Evolutionary conservation across 2,888 invertebrate species (phyloP).

Genomic region (Drosophila longiperda): DNA sequence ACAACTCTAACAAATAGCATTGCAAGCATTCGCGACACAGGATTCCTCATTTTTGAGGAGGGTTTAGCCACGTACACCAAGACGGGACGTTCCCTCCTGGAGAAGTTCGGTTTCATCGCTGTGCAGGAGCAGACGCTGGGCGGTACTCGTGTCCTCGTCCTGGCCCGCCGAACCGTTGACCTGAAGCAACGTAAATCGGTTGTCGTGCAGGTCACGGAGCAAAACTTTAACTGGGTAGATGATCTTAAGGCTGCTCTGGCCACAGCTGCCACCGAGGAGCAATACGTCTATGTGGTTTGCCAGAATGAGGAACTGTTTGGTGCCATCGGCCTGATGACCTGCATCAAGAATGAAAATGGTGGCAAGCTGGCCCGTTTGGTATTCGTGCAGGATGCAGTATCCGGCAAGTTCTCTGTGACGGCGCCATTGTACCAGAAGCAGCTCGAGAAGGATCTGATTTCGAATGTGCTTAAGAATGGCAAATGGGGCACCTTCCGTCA

Average conservation of each 20-base stretch:
- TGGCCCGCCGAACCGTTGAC: slow-evolving; percentile 86
- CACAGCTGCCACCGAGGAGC: slow-evolving; percentile 86
- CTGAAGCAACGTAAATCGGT: slow-evolving; percentile 83
- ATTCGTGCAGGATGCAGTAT: slow-evolving; percentile 89
- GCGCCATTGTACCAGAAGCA: slow-evolving; percentile 88
- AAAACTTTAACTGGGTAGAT: slow-evolving; percentile 92
- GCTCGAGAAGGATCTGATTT: slow-evolving; percentile 91
- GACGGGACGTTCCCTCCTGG: slow-evolving; percentile 83
- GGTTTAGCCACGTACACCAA: slow-evolving; percentile 85
- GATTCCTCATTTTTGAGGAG: slow-evolving; percentile 91
- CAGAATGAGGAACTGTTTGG: slow-evolving; percentile 90
- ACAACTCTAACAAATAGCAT: slow-evolving; percentile 87
- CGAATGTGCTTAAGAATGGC: slow-evolving; percentile 93
- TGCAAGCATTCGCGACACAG: slow-evolving; percentile 88
- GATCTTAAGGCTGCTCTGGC: slow-evolving; percentile 90
- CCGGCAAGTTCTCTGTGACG: slow-evolving; percentile 87
- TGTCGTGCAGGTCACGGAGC: slow-evolving; percentile 89
- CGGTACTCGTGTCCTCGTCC: slow-evolving; percentile 88
- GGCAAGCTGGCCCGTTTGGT: slow-evolving; percentile 91
- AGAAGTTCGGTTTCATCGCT: slow-evolving; percentile 86
- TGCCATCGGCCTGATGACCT: slow-evolving; percentile 94
- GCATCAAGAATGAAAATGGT: slow-evolving; percentile 94
- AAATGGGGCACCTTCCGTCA: slow-evolving; percentile 96
- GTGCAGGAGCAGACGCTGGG: slow-evolving; percentile 88
- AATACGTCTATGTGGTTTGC: slow-evolving; percentile 89